Base-by-base conservation (phyloP, 2,888 invertebrate genomes). In the Capitulum mitella region DNA sequence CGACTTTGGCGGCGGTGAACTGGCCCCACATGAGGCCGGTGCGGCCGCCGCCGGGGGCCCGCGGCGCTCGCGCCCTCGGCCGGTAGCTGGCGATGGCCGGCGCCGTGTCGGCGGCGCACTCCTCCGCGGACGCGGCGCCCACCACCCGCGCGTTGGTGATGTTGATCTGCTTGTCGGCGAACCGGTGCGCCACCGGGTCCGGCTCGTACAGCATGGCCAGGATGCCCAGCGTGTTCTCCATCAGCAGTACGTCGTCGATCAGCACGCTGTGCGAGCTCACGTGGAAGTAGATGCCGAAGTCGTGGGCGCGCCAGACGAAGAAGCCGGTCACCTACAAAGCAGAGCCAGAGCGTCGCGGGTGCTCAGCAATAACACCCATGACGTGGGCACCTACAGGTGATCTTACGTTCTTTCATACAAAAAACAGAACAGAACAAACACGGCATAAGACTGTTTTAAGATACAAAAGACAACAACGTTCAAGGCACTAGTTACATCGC, bases 221-320 rank as follows among this genome's bases (percentile, higher is more conserved):
- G 3, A 79, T 5, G 26, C 10, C 77, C 37, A 77, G n/a, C 29
- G 64, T 70, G 51, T 37, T 40, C 54, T 74, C 79, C 26, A 46
- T 29, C 26, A 79, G 29, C 58, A 34, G n/a, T 22, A 16, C 34
- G 79, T 79, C 54, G n/a, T 77, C 58, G 29, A 79, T 22, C 19
- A 37, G 6, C 22, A 78, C 48, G 29, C 19, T 76, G 29, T 26
- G 10, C 1, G 77, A 32, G 22, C 34, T n/a, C 22, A 79, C 43
- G 51, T 34, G 40, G 58, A 76, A 79, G 75, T 77, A 43, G 70
- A 70, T 26, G 70, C 70, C 70, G 70, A 40, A 70, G 70, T 80
- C 80, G 29, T 43, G 78, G 26, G 78, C 51, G 48, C 79, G 79
- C 80, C 80, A 81, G 26, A 78, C 79, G 48, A 76, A 79, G 70